These are phyloP conservation scores for Sphecodes monilicornis DNA, from an alignment of 2,888 invertebrate species.

Conservation along the genomic window DNA sequence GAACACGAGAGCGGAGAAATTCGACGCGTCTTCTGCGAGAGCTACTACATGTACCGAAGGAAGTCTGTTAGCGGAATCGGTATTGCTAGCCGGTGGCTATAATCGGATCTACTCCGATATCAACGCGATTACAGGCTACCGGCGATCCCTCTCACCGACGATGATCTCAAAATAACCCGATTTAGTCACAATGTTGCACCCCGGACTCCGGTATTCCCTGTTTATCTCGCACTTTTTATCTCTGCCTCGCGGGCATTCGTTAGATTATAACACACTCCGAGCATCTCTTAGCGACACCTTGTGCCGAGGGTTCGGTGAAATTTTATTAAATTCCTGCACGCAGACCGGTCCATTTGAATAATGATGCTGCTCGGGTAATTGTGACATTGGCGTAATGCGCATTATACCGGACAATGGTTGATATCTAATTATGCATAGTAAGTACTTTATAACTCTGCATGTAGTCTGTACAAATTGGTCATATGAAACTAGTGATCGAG, in stretches of 20 bases:
- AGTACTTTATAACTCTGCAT: background rate
- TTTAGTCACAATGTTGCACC: slow-evolving; percentile 17
- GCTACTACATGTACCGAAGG: slow-evolving; percentile 20
- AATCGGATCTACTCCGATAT: slow-evolving; percentile 51
- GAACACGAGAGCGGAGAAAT: slow-evolving; percentile 62
- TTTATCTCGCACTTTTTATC: background rate
- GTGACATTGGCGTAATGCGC: background rate
- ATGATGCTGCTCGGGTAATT: background rate
- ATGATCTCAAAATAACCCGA: background rate
- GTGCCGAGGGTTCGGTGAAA: background rate
- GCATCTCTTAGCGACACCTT: background rate
- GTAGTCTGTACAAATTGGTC: background rate
- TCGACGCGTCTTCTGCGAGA: slow-evolving; percentile 46
- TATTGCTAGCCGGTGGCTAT: slow-evolving; percentile 36
- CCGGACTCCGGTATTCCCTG: background rate
- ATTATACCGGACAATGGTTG: background rate
- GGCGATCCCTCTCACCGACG: background rate
- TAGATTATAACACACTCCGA: background rate
- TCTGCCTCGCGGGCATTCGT: background rate
- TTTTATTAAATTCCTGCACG: background rate
- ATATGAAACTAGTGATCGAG: background rate
- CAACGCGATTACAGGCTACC: slow-evolving; percentile 45
- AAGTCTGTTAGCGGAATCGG: slow-evolving; percentile 48
- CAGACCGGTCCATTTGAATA: background rate
- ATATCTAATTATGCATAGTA: background rate